Percentiles rank a stretch among this genome's conserved stretches.
Evolutionary conservation across 2,113 vertebrate species (phyloP).

Genomic region (Halcyon senegalensis): DNA sequence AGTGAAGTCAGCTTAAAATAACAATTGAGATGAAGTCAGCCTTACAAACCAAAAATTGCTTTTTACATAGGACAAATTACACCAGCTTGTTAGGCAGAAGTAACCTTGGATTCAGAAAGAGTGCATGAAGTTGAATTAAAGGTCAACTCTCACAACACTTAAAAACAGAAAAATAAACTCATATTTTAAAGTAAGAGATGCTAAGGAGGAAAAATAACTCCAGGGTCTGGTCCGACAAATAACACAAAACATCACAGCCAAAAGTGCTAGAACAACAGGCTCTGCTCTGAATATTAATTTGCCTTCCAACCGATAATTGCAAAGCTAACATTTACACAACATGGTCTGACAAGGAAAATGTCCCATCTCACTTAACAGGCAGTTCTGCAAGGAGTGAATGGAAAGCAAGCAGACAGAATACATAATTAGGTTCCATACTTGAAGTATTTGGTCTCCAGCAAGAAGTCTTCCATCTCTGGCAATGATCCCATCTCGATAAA

Average conservation of each 20-base stretch:
- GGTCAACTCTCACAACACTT: not conserved
- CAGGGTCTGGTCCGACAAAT: not conserved
- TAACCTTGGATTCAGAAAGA: not conserved
- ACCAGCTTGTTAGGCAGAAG: not conserved
- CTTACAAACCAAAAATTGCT: not conserved
- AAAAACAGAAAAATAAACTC: not conserved
- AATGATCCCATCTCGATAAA: conserved; percentile 95
- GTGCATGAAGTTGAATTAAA: not conserved
- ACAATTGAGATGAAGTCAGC: not conserved
- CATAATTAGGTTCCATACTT: conserved; percentile 77
- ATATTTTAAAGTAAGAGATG: not conserved
- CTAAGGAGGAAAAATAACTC: not conserved
- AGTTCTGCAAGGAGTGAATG: conserved; percentile 22
- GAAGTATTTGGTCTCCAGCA: conserved; percentile 96
- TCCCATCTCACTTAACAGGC: conserved; percentile 16
- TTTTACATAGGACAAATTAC: not conserved
- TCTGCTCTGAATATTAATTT: conserved; percentile 47
- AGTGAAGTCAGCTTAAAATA: not conserved
- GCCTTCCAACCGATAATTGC: conserved; percentile 36
- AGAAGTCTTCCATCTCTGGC: conserved; percentile 94
- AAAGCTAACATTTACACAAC: conserved; percentile 44
- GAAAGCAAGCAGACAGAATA: conserved; percentile 29
- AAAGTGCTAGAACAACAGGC: not conserved
- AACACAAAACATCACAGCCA: not conserved
- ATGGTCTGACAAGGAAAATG: not conserved